Conservation (phyloP, 2,113 vertebrate genomes). For the Mormyrus lacerda region DNA sequence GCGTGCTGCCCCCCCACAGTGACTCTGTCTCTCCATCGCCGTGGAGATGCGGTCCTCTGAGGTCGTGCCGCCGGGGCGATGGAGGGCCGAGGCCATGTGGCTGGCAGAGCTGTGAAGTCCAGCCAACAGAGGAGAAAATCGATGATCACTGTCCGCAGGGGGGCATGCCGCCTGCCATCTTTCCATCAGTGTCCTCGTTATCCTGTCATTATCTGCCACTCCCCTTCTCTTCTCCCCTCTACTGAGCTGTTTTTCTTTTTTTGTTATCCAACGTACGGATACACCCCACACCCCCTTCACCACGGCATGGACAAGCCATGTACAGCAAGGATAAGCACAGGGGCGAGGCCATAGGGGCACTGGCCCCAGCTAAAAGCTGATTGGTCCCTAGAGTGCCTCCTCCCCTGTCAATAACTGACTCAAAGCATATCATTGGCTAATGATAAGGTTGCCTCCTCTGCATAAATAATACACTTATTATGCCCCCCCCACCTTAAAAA, state of each 20-base stretch:
- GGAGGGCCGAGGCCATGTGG: conserved; percentile 26
- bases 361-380: neutral
- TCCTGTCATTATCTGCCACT: conserved; percentile 51
- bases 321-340: neutral
- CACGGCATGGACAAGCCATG: neutral
- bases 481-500: neutral
- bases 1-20: neutral
- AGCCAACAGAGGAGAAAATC: conserved; percentile 58
- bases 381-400: neutral
- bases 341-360: neutral
- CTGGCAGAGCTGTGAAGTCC: conserved; percentile 42
- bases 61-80: neutral
- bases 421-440: neutral
- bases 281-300: neutral
- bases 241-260: neutral
- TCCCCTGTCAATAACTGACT: neutral
- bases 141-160: conserved; percentile 50
- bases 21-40: conserved; percentile 15
- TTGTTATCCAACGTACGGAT: neutral
- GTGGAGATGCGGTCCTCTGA: conserved; percentile 15
- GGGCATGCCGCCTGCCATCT: conserved; percentile 34
- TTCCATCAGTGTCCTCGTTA: conserved; percentile 46
- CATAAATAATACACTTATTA: neutral
- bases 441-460: neutral
- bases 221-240: neutral